These are phyloP conservation scores for Anguilla pacifica DNA, from an alignment of 2,797 vertebrate species.

Conservation along the genomic window DNA sequence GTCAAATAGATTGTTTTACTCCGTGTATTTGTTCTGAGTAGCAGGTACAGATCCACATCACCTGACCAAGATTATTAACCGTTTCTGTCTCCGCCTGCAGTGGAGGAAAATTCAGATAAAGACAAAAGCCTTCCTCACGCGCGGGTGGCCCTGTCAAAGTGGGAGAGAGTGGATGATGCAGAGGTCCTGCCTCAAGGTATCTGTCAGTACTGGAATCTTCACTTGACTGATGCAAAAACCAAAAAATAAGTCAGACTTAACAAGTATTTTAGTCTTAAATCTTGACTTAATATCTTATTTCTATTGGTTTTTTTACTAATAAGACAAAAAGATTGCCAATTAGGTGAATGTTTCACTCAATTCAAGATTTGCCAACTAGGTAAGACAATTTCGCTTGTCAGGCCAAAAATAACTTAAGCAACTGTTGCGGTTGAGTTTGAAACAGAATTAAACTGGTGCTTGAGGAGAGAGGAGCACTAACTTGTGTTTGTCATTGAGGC, in stretches of 20 bases:
- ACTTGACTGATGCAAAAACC: too few relatives aligned
- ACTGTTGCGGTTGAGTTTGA: background rate
- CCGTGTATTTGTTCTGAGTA: background rate
- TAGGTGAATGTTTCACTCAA: too few relatives aligned
- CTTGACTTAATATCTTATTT: too few relatives aligned
- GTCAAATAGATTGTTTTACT: background rate
- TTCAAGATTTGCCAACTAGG: background rate
- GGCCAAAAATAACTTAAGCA: background rate
- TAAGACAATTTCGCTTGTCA: background rate
- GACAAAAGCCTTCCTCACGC: constrained; percentile 50
- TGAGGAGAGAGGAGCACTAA: background rate
- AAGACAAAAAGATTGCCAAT: background rate
- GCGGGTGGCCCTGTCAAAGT: constrained; percentile 75
- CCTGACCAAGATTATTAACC: background rate
- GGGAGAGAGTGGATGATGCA: constrained; percentile 70
- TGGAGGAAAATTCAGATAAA: constrained; percentile 66
- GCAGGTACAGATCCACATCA: background rate
- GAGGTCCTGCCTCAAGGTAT: constrained; percentile 64
- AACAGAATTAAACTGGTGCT: background rate
- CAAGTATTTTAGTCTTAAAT: too few relatives aligned
- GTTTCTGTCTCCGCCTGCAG: constrained; percentile 46
- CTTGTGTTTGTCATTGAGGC: background rate
- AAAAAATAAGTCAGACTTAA: too few relatives aligned
- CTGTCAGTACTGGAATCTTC: background rate
- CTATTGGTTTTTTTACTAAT: too few relatives aligned